These are phyloP conservation scores for Recurvirostra avosetta DNA, from an alignment of 2,113 vertebrate genomes.

Conservation along the genomic window DNA sequence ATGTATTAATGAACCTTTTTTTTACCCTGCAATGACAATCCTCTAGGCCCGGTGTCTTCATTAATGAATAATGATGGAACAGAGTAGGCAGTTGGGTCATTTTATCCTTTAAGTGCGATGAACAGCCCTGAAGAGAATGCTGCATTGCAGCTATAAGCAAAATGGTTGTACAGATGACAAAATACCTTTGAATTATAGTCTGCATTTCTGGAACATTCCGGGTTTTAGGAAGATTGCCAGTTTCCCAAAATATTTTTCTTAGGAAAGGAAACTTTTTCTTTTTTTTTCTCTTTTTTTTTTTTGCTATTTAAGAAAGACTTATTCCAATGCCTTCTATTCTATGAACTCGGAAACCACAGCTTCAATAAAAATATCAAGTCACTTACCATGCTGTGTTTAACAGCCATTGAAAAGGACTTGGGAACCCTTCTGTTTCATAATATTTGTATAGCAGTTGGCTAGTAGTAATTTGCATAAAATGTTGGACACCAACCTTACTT, in stretches of 20 bases:
- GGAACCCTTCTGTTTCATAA: neutral
- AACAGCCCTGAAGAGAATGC: slow-evolving; percentile 10
- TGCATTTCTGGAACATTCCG: neutral
- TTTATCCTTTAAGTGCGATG: slow-evolving; percentile 7
- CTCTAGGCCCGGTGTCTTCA: slow-evolving; percentile 22
- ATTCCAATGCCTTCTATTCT: neutral
- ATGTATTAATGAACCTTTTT: slow-evolving; percentile 20
- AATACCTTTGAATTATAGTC: neutral
- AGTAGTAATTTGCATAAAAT: neutral
- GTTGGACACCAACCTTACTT: neutral
- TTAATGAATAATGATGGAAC: slow-evolving; percentile 65
- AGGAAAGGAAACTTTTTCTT: neutral
- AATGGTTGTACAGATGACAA: neutral
- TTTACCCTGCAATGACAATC: slow-evolving; percentile 17
- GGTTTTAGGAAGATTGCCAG: neutral
- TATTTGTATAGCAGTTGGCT: neutral
- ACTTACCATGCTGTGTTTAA: neutral
- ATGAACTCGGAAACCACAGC: neutral
- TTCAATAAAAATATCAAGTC: neutral
- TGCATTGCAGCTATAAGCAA: slow-evolving; percentile 60
- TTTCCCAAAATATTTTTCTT: neutral
- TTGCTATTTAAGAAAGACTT: neutral
- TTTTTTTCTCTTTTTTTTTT: neutral
- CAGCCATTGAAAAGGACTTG: neutral
- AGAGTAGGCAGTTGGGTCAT: slow-evolving; percentile 50